A percentile compares a stretch with the other conserved stretches of the same genome.
Evolutionary conservation across 2,797 vertebrate species (phyloP).

Genomic region (Periparus ater): DNA sequence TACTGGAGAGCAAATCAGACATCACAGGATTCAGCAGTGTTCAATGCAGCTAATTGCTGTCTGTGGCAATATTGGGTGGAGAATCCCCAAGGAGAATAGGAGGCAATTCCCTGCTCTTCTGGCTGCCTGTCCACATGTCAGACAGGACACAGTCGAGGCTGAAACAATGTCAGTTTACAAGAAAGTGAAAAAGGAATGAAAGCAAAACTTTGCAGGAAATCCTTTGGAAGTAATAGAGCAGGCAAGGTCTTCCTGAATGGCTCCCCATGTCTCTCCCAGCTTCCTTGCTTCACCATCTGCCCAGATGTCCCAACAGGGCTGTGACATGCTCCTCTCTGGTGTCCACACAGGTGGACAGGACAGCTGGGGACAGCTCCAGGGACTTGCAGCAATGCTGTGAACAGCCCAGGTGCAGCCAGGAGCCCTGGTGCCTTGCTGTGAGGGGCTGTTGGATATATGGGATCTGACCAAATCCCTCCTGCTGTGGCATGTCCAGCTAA

Average conservation of each 20-base stretch:
- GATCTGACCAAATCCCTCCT: background rate
- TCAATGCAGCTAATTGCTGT: background rate
- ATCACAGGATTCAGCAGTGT: background rate
- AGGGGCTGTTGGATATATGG: background rate
- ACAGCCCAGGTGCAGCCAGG: background rate
- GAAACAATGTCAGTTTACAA: background rate
- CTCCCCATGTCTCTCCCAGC: conserved; percentile 41
- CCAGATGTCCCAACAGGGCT: background rate
- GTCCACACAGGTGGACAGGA: background rate
- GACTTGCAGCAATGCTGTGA: background rate
- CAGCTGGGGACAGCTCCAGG: background rate
- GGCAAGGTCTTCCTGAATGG: conserved; percentile 72
- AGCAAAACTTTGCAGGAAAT: conserved; percentile 71
- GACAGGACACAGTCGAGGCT: background rate
- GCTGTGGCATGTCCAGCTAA: background rate
- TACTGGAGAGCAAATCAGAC: background rate
- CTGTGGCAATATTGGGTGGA: background rate
- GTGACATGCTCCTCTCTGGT: background rate
- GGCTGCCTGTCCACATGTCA: background rate
- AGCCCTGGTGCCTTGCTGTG: background rate
- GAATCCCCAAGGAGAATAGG: background rate
- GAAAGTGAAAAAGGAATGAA: conserved; percentile 3
- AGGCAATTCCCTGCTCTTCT: background rate
- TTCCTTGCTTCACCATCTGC: background rate
- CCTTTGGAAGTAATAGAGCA: conserved; percentile 73